Evolutionary conservation across 2,888 invertebrate species (phyloP), one percentile per base, ranked within the genome.

Genomic region (Hipparchia sbordonii): DNA sequence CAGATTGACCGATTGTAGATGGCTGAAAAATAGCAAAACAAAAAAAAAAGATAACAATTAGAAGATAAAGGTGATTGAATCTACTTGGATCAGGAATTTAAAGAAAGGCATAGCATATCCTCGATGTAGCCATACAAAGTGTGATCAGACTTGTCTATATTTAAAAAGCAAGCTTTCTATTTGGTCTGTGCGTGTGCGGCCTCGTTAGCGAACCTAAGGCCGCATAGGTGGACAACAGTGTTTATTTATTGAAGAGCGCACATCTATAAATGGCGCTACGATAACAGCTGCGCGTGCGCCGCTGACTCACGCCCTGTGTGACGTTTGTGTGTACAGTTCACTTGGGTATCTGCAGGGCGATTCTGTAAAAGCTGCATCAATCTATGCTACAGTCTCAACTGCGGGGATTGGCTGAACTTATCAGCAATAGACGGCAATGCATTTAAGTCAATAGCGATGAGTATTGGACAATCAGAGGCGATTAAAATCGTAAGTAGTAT

Each of bases 231-330:
- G 48, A 77, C 75, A 70, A 77, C 54, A 66, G 67, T 68, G 68
- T 70, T 56, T 70, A 73, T 71, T 67, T 70, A 70, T 72, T 74
- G 70, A 79, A 77, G 77, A 77, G 70, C 75, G 79, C 74, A 80
- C 77, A 72, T 73, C 88, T 88, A 85, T 85, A 89, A 82, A 87
- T 85, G 89, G 89, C 74, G 76, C 82, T 86, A 77, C 82, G 80
- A 82, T 84, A 85, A 84, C 82, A 82, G 81, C 80, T 84, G 82
- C 80, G 80, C 81, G 76, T 78, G 77, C 77, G 78, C 76, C 79
- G 74, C 79, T 90, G 89, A 90, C 83, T 89, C 89, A 89, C 81
- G 76, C 77, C 77, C 71, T 46, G 77, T 78, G 77, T 74, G 74
- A 72, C 77, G 77, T 80, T 72, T 72, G 72, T 84, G 83, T 87